A percentile compares a stretch with the other conserved stretches of the same genome.
Evolutionary conservation across 64 coral and sea anemone species (phyloP).

Genomic region (Platygyra sinensis): DNA sequence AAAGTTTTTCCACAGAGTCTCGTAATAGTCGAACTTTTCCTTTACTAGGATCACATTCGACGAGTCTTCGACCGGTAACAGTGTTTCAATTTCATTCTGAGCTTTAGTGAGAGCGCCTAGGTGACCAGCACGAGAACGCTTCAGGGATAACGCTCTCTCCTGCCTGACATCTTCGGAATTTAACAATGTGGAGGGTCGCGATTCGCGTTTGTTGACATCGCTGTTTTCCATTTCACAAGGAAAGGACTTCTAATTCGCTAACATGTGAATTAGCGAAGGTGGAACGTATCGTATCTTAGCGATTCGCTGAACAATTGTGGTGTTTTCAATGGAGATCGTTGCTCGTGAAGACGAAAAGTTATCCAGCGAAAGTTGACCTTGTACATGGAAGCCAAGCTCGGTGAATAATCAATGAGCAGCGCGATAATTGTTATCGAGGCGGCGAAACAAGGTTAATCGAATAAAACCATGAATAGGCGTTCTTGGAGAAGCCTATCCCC

Average conservation of each 20-base stretch:
- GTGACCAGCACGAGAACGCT: slow-evolving; percentile 9
- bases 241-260: not conserved
- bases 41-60: no score
- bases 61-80: not conserved
- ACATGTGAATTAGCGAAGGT: not conserved
- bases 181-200: not conserved
- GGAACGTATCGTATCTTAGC: not conserved
- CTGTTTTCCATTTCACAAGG: not conserved
- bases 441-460: no score
- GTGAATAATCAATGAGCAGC: no score
- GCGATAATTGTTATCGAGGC: no score
- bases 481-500: not conserved
- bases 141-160: slow-evolving; percentile 4
- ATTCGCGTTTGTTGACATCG: not conserved
- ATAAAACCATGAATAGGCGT: not conserved
- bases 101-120: not conserved
- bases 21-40: no score
- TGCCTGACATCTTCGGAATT: not conserved
- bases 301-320: not conserved
- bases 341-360: no score
- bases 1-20: no score
- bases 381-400: no score
- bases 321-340: not conserved
- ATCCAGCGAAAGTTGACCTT: no score
- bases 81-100: slow-evolving; percentile 11